Conservation (phyloP, 2,888 invertebrate genomes). For the Melipona beecheii region DNA sequence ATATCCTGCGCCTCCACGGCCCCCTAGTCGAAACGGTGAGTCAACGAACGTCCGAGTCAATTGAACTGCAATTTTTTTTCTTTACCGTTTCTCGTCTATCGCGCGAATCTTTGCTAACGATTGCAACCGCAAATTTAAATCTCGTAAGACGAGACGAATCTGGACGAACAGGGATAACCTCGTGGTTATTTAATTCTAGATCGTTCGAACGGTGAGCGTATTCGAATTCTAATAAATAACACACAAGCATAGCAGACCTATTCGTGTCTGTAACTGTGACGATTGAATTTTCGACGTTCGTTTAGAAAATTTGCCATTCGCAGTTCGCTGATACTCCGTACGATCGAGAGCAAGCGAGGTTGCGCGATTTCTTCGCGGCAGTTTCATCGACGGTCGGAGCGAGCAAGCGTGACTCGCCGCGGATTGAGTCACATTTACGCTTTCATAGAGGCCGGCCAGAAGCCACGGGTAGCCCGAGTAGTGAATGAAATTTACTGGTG, state of each 20-base stretch:
- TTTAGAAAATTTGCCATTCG: neutral
- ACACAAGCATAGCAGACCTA: slow-evolving; percentile 1
- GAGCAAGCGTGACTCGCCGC: slow-evolving; percentile 65
- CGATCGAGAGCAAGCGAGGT: slow-evolving; percentile 41
- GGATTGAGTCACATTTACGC: slow-evolving; percentile 68
- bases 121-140: too few relatives aligned
- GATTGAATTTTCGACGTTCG: neutral
- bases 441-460: slow-evolving; percentile 63
- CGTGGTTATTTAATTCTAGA: too few relatives aligned
- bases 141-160: too few relatives aligned
- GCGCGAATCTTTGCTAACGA: too few relatives aligned
- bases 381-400: slow-evolving; percentile 60
- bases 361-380: slow-evolving; percentile 55
- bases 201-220: too few relatives aligned
- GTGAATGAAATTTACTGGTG: slow-evolving; percentile 78
- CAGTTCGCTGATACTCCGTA: neutral
- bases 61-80: neutral
- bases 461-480: slow-evolving; percentile 45
- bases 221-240: too few relatives aligned
- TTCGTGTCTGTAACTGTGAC: neutral
- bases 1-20: slow-evolving; percentile 83
- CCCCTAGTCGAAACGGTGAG: slow-evolving; percentile 84
- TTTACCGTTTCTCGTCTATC: too few relatives aligned
- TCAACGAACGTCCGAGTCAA: neutral
- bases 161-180: too few relatives aligned